Percentiles rank a stretch among this genome's conserved stretches.
phyloP scores from a whole-genome alignment of 1,140 invertebrate species.

The Parasteatoda tepidariorum region DNA sequence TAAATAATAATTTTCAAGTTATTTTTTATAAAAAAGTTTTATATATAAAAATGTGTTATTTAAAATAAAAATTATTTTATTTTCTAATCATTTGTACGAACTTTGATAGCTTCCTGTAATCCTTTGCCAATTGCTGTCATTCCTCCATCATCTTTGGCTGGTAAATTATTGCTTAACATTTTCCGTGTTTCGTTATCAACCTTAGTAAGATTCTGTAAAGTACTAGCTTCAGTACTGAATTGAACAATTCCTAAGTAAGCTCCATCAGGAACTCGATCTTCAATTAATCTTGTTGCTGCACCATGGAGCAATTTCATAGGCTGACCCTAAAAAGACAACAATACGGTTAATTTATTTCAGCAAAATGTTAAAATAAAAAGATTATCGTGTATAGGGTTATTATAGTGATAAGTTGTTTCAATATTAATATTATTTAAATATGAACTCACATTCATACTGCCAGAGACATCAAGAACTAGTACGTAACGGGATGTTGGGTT shows the following conservation, averaged over 20 bases:
- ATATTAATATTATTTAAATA: background rate
- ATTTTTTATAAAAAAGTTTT: no score
- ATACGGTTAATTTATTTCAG: background rate
- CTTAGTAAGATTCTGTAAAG: conserved; percentile 54
- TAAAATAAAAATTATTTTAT: background rate
- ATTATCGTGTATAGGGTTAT: background rate
- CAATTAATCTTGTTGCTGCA: conserved; percentile 54
- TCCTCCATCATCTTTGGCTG: conserved; percentile 60
- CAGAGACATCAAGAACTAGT: conserved; percentile 62
- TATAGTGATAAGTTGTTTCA: background rate
- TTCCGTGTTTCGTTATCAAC: conserved; percentile 44
- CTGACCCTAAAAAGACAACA: conserved; percentile 53
- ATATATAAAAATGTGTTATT: no score
- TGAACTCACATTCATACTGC: conserved; percentile 63
- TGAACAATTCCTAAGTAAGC: conserved; percentile 57
- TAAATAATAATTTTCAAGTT: no score
- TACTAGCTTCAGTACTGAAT: conserved; percentile 59
- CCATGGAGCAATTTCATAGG: conserved; percentile 61
- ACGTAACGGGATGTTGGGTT: conserved; percentile 46
- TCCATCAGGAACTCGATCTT: conserved; percentile 58
- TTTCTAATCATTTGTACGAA: background rate
- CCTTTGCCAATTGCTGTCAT: conserved; percentile 62
- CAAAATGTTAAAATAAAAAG: background rate
- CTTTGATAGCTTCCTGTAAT: conserved; percentile 48
- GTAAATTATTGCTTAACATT: conserved; percentile 32